These are phyloP conservation scores for Anoplolepis gracilipes DNA, from an alignment of 1,140 invertebrate species.

Conservation along the genomic window DNA sequence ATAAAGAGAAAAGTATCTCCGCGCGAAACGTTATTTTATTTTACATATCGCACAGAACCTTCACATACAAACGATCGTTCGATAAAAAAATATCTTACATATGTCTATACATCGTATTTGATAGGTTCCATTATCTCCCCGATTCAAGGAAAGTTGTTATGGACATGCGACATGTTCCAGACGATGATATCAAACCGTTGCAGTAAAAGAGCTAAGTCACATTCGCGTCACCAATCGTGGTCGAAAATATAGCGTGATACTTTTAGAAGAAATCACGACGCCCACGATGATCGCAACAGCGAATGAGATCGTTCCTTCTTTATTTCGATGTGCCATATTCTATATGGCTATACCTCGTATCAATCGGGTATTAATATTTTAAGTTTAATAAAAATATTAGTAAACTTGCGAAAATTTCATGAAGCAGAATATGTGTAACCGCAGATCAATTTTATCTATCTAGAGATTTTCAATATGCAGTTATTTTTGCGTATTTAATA, in stretches of 20 bases:
- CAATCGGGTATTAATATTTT: slow-evolving; percentile 4
- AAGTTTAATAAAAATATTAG: background rate
- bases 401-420: background rate
- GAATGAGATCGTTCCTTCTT: slow-evolving; percentile 1
- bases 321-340: background rate
- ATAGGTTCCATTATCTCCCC: background rate
- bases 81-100: background rate
- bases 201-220: slow-evolving; percentile 12
- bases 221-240: background rate
- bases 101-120: background rate
- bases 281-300: background rate
- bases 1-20: background rate
- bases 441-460: background rate
- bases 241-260: slow-evolving; percentile 8
- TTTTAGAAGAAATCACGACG: slow-evolving; percentile 3
- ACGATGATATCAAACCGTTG: slow-evolving; percentile 6
- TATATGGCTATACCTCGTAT: too few species aligned
- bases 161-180: background rate
- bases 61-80: background rate
- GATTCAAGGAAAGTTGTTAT: slow-evolving; percentile 11
- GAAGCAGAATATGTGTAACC: background rate
- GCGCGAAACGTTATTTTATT: background rate
- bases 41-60: background rate
- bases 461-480: background rate
- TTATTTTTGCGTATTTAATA: background rate